Evolutionary conservation across 1,140 invertebrate species (phyloP), one percentile per base, ranked within the genome.

Genomic region (Leptoteleia sp.): DNA sequence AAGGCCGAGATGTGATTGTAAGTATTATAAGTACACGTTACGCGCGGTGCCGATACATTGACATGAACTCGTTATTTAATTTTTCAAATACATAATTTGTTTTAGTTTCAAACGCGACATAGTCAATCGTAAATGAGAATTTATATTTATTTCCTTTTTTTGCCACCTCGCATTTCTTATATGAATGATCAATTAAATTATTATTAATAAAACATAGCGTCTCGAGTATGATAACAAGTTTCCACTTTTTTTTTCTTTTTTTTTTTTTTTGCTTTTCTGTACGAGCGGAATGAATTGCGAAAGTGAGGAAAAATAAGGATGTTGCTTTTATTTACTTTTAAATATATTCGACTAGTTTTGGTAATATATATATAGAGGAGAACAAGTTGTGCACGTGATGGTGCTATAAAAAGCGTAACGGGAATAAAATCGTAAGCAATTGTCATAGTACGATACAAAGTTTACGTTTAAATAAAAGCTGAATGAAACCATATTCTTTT

Each of bases 1-100:
- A 82, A 82, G 81, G 81, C 75, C 78, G 67, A 78, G 73, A 78
- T 72, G 77, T 80, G 77, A 80, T 78, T 80, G 81, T 78, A 77
- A 73, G 72, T 76, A 79, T 59, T 70, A 73, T 73, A 67, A 68
- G 79, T 81, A 68, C 31, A 71, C 31, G 37, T 59, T 72, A 55
- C 40, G 68, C 22, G 35, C 12, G 37, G 19, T 48, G 52, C 42
- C 52, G 59, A 70, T 65, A 55, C 73, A 77, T 42, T 59, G 65
- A 55, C 65, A 37, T 17, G 50, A 68, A 31, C 57, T 62, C 48
- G 68, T 79, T 68, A 64, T 59, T 64, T 33, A 25, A 54, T 75
- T 75, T 43, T 59, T 42, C 17, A 57, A 54, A 19, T 9, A 42
- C 31, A 62, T 57, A 59, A 62, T 59, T 61, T 54, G 71, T 48